A percentile compares a stretch with the other conserved stretches of the same genome.
phyloP scores from a whole-genome alignment of 64 coral and sea anemone genomes.

The Pocillopora verrucosa region DNA sequence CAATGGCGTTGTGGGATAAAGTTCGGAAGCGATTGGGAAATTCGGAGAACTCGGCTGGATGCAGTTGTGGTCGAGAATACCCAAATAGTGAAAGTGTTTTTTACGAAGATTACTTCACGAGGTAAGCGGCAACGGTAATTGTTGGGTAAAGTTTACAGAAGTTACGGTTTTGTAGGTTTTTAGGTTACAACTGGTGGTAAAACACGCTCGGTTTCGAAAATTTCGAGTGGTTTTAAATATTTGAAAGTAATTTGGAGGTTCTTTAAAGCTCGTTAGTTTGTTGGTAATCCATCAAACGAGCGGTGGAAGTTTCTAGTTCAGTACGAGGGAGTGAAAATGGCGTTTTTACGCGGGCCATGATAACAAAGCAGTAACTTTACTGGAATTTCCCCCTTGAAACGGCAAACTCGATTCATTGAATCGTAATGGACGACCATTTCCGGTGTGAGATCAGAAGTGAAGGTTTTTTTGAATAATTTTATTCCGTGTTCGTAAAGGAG shows the following conservation, averaged over 20 bases:
- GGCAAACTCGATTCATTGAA: too few species aligned
- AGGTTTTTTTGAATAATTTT: too few species aligned
- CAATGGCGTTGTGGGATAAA: conserved; percentile 74
- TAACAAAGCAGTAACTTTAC: neutral
- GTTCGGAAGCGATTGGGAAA: conserved; percentile 66
- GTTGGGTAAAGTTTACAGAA: conserved; percentile 40
- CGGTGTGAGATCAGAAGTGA: too few species aligned
- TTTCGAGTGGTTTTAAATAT: conserved; percentile 24
- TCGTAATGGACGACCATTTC: too few species aligned
- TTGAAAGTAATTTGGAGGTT: conserved; percentile 4
- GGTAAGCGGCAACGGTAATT: conserved; percentile 26
- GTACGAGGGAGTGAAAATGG: neutral
- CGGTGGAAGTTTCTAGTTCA: neutral
- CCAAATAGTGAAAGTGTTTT: conserved; percentile 67
- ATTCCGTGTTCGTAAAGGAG: too few species aligned
- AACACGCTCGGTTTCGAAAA: conserved; percentile 6
- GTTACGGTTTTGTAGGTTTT: conserved; percentile 36
- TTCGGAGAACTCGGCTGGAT: conserved; percentile 48
- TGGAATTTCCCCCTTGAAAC: too few species aligned
- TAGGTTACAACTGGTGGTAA: conserved; percentile 12
- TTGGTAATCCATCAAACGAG: conserved; percentile 2
- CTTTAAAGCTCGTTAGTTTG: conserved; percentile 11
- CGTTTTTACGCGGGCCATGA: neutral
- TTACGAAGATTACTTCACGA: conserved; percentile 77
- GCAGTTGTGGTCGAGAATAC: conserved; percentile 65